Conservation (phyloP, 2,888 invertebrate species). For the Rhingia rostrata region DNA sequence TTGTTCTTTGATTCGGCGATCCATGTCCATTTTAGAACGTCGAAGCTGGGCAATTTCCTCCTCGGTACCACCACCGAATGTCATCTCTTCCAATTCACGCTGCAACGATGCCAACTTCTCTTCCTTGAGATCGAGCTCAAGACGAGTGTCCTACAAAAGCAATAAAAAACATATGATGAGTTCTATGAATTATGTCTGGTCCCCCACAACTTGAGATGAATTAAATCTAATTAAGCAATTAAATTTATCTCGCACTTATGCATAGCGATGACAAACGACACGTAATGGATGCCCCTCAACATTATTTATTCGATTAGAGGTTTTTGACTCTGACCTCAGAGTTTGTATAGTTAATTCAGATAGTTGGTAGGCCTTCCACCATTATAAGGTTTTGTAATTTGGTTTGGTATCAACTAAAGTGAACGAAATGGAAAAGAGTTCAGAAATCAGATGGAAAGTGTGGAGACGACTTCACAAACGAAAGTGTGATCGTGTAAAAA, state of each 20-base stretch:
- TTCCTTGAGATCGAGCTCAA: conserved; percentile 94
- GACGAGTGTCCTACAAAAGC: conserved; percentile 88
- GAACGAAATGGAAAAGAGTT: conserved; percentile 35
- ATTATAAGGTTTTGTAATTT: conserved; percentile 6
- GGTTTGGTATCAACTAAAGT: neutral
- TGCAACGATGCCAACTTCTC: conserved; percentile 91
- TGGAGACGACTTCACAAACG: conserved; percentile 2
- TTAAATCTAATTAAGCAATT: conserved; percentile 58
- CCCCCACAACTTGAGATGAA: conserved; percentile 19
- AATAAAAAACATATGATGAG: neutral
- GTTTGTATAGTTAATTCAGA: conserved; percentile 31
- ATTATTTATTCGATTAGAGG: conserved; percentile 38
- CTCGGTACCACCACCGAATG: conserved; percentile 90
- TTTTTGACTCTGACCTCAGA: conserved; percentile 43
- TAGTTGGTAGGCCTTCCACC: conserved; percentile 12
- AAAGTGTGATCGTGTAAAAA: conserved; percentile 38
- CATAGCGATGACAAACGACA: neutral
- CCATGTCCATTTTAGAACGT: conserved; percentile 93
- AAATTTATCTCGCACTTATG: conserved; percentile 34
- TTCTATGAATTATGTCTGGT: neutral
- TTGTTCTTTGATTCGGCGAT: conserved; percentile 92
- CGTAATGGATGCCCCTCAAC: conserved; percentile 11
- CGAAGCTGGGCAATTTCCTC: conserved; percentile 93
- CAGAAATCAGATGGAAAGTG: conserved; percentile 7
- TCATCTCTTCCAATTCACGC: conserved; percentile 93